A percentile compares a stretch with the other conserved stretches of the same genome.
Evolutionary conservation across 2,113 vertebrate genomes (phyloP).

Genomic region (Bubo bubo): DNA sequence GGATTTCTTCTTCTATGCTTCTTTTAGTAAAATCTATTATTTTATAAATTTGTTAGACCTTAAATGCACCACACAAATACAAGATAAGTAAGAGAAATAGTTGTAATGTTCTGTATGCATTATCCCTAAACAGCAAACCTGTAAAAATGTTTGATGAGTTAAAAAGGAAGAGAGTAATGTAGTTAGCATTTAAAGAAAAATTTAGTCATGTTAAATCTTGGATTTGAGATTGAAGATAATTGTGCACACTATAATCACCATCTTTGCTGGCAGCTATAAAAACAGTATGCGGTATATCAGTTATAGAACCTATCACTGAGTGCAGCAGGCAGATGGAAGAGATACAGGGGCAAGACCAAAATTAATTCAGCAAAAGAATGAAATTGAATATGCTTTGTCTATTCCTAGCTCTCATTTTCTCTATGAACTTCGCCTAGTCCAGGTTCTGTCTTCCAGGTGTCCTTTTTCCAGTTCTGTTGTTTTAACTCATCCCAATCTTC

Average conservation of each 20-base stretch:
- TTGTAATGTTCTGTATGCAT: background rate
- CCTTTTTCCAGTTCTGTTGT: background rate
- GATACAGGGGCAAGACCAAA: background rate
- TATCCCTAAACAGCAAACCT: background rate
- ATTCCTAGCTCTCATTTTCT: background rate
- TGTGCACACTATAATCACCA: background rate
- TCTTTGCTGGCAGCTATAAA: background rate
- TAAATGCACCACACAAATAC: background rate
- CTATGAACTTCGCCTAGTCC: background rate
- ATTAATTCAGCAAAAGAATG: background rate
- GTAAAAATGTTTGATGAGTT: background rate
- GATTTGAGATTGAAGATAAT: background rate
- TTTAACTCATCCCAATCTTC: background rate
- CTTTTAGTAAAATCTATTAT: background rate
- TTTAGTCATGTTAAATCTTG: background rate
- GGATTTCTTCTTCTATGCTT: background rate
- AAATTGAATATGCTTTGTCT: background rate
- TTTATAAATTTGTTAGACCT: background rate
- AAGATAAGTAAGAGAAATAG: background rate
- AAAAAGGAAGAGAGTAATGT: background rate
- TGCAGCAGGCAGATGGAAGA: background rate
- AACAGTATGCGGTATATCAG: background rate
- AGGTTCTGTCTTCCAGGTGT: background rate
- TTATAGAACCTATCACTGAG: background rate
- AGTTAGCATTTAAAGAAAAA: background rate